Conservation (phyloP, 2,113 vertebrate species). For the Hucho hucho region DNA sequence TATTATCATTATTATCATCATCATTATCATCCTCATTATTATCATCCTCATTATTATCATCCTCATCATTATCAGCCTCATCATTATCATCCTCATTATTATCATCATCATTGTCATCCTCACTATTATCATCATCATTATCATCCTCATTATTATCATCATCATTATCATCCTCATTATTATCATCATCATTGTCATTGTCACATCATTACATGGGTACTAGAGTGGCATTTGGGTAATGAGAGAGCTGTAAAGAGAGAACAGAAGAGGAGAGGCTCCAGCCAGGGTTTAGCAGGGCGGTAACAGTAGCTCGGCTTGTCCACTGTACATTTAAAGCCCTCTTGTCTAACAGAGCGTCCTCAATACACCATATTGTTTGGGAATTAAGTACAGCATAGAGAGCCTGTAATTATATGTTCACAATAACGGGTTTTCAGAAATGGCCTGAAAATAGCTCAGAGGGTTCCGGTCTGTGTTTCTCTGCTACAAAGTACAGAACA, state of each 20-base stretch:
- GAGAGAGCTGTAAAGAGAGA: neutral
- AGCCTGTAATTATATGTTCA: conserved; percentile 78
- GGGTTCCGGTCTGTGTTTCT: conserved; percentile 73
- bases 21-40: too few species aligned
- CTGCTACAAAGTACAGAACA: conserved; percentile 61
- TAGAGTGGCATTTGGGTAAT: neutral
- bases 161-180: neutral
- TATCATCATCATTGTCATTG: neutral
- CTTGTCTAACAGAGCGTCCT: conserved; percentile 59
- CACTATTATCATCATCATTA: neutral
- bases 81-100: neutral
- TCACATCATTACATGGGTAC: neutral
- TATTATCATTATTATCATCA: neutral
- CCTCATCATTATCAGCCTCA: neutral
- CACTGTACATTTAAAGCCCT: conserved; percentile 52
- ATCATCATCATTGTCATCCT: neutral
- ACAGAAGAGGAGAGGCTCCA: neutral
- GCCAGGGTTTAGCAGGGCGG: neutral
- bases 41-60: neutral
- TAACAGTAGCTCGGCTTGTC: conserved; percentile 20
- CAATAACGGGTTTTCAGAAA: conserved; percentile 74
- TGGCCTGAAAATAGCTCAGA: conserved; percentile 73
- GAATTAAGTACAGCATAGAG: conserved; percentile 77
- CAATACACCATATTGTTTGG: conserved; percentile 79
- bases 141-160: neutral